These are phyloP conservation scores for Eupithecia pulchellata DNA, from an alignment of 2,888 invertebrate genomes.

Conservation along the genomic window DNA sequence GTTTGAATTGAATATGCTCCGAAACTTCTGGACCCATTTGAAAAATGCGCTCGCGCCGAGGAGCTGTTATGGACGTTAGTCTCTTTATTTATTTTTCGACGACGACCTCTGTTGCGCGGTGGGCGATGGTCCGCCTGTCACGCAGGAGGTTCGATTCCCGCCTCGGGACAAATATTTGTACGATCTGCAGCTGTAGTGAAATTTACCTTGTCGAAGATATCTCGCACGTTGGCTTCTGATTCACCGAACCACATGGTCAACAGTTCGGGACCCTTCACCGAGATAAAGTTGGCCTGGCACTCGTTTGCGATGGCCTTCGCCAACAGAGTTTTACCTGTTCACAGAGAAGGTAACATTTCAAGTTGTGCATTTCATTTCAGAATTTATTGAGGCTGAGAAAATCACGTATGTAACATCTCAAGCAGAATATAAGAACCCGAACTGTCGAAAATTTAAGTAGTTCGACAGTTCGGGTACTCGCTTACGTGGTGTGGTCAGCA, in stretches of 20 bases:
- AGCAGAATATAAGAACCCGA: background rate
- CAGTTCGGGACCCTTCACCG: conserved; percentile 98
- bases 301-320: conserved; percentile 99
- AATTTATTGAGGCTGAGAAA: background rate
- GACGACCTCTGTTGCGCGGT: too few relatives aligned
- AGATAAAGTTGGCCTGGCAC: conserved; percentile 99
- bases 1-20: too few relatives aligned
- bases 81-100: too few relatives aligned
- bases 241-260: conserved; percentile 99
- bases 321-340: conserved; percentile 91
- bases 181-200: background rate
- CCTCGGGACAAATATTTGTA: too few relatives aligned
- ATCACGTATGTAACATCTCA: background rate
- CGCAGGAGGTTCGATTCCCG: too few relatives aligned
- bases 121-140: too few relatives aligned
- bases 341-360: background rate
- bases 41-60: too few relatives aligned
- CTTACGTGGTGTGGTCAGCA: too few relatives aligned
- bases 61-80: too few relatives aligned
- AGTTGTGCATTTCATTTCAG: background rate
- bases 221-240: conserved; percentile 99
- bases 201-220: conserved; percentile 98
- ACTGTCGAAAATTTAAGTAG: too few relatives aligned
- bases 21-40: too few relatives aligned
- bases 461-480: too few relatives aligned